Base-by-base conservation (phyloP, 2,888 invertebrate species). In the Andrena bicolor region DNA sequence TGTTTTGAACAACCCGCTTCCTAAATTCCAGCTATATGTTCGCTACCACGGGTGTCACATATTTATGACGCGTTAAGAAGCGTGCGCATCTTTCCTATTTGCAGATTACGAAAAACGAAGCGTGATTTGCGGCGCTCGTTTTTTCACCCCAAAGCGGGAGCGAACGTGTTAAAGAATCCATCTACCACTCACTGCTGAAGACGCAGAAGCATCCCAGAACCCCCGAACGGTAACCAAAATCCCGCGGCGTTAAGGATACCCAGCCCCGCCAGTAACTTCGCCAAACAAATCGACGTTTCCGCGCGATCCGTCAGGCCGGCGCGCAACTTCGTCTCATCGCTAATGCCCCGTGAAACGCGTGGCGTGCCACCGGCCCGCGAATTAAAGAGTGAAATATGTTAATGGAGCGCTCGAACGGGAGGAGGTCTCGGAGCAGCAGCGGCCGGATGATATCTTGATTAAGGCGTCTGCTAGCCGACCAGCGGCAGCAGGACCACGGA, bases 331-430 rank as follows among this genome's bases (percentile, higher is more conserved):
- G 87, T 91, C 90, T 88, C 84, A 85, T 85, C 76, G 87, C 89
- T 89, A 91, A 91, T 91, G 89, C 82, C 71, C 89, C 90, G 89
- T 91, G 92, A 91, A 91, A 91, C 89, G 88, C 90, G 88, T 86
- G 78, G 86, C 84, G 83, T 86, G 85, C 88, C 84, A 86, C 78
- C 83, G 64, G 35, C 83, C 87, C 82, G 85, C 87, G 88, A 92
- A 91, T 92, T 91, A 91, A 91, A 90, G 88, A 90, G 88, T 92
- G 90, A 91, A 91, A 92, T 91, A 91, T 91, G 92, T 92, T 91
- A 92, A 92, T 91, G 91, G 91, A 90, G 90, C 90, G 88, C 82
- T 70, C 80, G 70, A 76, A 73, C 65, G 70, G 78, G 76, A 70
- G 72, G 79, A 74, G 48, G 70, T 73, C 30, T 73, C 30, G 20